Conservation (phyloP, 2,888 invertebrate species). For the Rhingia rostrata region DNA sequence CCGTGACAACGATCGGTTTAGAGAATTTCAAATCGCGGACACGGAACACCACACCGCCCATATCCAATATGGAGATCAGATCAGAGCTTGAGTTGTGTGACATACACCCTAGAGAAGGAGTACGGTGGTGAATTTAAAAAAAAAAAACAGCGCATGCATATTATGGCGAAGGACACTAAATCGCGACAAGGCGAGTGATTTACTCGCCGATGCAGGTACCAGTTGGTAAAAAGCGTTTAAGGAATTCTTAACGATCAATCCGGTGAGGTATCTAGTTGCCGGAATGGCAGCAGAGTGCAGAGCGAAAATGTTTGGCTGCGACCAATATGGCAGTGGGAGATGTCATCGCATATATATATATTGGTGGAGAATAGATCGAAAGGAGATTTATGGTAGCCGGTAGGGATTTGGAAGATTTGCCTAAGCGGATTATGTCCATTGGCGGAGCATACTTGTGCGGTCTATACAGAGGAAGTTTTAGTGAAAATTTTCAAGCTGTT, state of each 20-base stretch:
- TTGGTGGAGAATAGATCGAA: constrained; percentile 25
- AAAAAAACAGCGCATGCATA: constrained; percentile 17
- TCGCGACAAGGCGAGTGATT: constrained; percentile 66
- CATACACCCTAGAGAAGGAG: constrained; percentile 41
- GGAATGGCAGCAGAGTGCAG: constrained; percentile 10
- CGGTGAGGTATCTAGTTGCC: constrained; percentile 23
- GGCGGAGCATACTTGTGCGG: no score
- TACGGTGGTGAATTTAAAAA: constrained; percentile 5
- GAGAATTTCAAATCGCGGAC: constrained; percentile 54
- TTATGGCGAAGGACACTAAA: constrained; percentile 45
- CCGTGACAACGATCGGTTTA: constrained; percentile 57
- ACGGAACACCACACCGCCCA: constrained; percentile 67
- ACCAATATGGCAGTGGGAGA: constrained; percentile 61
- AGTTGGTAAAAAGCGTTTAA: constrained; percentile 15
- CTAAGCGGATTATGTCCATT: constrained; percentile 16
- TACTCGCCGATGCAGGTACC: constrained; percentile 64
- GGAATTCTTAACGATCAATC: constrained; percentile 65
- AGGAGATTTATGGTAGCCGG: constrained; percentile 33
- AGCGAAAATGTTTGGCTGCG: constrained; percentile 12
- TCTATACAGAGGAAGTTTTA: no score
- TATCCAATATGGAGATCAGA: constrained; percentile 73
- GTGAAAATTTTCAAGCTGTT: no score
- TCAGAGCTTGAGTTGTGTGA: constrained; percentile 68
- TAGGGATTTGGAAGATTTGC: constrained; percentile 19
- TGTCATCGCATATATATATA: constrained; percentile 33